These are phyloP conservation scores for Onthophagus taurus DNA, from an alignment of 1,140 invertebrate species.

Conservation along the genomic window DNA sequence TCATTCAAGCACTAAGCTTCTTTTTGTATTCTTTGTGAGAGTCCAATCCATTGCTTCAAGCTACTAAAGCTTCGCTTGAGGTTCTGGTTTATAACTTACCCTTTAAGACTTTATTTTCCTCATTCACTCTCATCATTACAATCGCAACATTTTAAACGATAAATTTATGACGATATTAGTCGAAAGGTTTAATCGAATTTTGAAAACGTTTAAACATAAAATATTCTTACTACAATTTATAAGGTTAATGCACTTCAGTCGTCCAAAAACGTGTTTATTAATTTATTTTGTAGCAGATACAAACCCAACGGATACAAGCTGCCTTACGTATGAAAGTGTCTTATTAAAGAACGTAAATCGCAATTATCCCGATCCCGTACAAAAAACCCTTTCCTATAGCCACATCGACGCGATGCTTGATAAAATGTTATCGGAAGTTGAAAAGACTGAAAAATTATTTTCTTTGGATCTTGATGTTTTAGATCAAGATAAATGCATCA, in stretches of 20 bases:
- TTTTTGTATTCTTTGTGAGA: slow-evolving; percentile 8
- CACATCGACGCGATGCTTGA: slow-evolving; percentile 35
- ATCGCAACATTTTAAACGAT: too few species aligned
- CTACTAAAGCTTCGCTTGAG: slow-evolving; percentile 8
- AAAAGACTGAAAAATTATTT: slow-evolving; percentile 30
- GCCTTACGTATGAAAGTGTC: slow-evolving; percentile 32
- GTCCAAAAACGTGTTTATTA: too few species aligned
- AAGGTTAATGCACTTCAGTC: slow-evolving; percentile 31
- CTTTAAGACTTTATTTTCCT: slow-evolving; percentile 11
- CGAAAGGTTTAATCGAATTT: background rate
- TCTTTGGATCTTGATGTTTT: slow-evolving; percentile 27
- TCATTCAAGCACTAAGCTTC: slow-evolving; percentile 12
- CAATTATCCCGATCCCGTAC: slow-evolving; percentile 17
- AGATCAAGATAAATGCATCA: slow-evolving; percentile 25
- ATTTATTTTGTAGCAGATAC: slow-evolving; percentile 8
- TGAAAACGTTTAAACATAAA: slow-evolving; percentile 13
- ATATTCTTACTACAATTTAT: slow-evolving; percentile 36
- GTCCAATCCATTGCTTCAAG: slow-evolving; percentile 6
- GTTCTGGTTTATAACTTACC: slow-evolving; percentile 10
- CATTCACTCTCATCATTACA: slow-evolving; percentile 17
- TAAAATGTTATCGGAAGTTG: slow-evolving; percentile 32
- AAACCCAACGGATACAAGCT: slow-evolving; percentile 1
- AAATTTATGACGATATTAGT: too few species aligned
- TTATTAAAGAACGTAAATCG: slow-evolving; percentile 23
- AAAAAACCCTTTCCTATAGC: slow-evolving; percentile 27